Evolutionary conservation across 2,797 vertebrate species (phyloP), one percentile per base, ranked within the genome.

Genomic region (Lacerta agilis): DNA sequence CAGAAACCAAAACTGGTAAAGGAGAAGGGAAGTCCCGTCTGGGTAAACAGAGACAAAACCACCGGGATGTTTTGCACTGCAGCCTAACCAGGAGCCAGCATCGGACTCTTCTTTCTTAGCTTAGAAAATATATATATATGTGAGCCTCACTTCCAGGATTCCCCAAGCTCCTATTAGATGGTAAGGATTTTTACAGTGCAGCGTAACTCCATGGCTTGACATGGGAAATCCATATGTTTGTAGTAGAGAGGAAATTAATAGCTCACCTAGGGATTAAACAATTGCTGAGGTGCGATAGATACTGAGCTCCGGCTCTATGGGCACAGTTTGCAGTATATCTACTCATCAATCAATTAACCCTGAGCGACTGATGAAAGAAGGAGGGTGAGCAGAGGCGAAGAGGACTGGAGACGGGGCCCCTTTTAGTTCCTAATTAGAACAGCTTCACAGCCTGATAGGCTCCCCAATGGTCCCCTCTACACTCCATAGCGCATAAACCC

Each of bases 241-340:
- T 23, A 81, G 66, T 18, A 66, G 69, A 88, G n/a, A 88, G 85
- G 77, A 88, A 92, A 86, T 90, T 66, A 89, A 90, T 55, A 85
- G 83, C 27, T 86, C 89, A 86, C 69, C 81, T 11, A 33, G 83
- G 88, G 86, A 93, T 88, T 83, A 83, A 69, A 27, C 86, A 67
- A 72, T 66, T 0, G 0, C 87, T 83, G 72, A 87, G 72, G 38
- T 6, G 4, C 55, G 18, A 77, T 9, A 77, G 89, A 83, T 81
- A 1, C 73, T 58, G 81, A 41, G 55, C 0, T 0, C 23, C 75
- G 76, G 25, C 33, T 83, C 61, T 13, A 58, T 25, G 66, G 64
- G 76, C 75, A 43, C 43, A 33, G 72, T 15, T 88, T 45, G 77
- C 49, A 55, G 33, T 80, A 41, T 79, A 79, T 83, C 0, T 0